phyloP scores from a whole-genome alignment of 2,888 invertebrate species.

The Ennomos quercinarius region DNA sequence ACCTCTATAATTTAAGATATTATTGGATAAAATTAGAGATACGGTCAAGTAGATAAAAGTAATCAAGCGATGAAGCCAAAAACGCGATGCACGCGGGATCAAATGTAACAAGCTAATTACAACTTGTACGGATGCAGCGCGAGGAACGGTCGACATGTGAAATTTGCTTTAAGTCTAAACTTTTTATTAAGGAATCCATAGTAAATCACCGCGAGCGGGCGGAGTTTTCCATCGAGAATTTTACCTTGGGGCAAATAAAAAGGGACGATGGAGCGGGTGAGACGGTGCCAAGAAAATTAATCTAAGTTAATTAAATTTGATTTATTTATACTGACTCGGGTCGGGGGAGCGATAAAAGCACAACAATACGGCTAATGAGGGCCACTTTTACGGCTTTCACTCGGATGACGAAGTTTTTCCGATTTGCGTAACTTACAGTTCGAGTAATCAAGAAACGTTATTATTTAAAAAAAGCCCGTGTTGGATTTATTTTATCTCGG shows the following conservation, averaged over 20 bases:
- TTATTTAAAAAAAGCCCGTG: conserved; percentile 54
- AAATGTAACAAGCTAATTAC: conserved; percentile 67
- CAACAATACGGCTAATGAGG: conserved; percentile 82
- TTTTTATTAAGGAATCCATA: conserved; percentile 83
- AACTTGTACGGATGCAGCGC: conserved; percentile 63
- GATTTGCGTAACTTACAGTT: conserved; percentile 72
- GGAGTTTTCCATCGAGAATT: conserved; percentile 68
- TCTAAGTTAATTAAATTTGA: conserved; percentile 85
- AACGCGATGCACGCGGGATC: conserved; percentile 52
- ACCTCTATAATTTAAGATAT: too few relatives aligned
- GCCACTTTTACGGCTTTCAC: conserved; percentile 79
- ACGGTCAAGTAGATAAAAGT: conserved; percentile 24
- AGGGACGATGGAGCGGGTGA: conserved; percentile 64
- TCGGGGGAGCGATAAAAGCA: conserved; percentile 75
- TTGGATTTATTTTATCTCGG: conserved; percentile 35
- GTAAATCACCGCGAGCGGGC: conserved; percentile 59
- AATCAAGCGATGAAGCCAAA: conserved; percentile 51
- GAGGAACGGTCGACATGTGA: conserved; percentile 66
- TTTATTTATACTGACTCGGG: conserved; percentile 79
- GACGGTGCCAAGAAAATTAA: conserved; percentile 80
- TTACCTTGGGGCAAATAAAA: conserved; percentile 77
- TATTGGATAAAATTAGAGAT: too few relatives aligned
- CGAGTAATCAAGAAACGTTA: conserved; percentile 58
- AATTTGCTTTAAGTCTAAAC: conserved; percentile 76
- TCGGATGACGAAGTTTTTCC: conserved; percentile 73